A percentile compares a stretch with the other conserved stretches of the same genome.
phyloP scores from a whole-genome alignment of 2,797 vertebrate species.

The Microctenopoma lineatum region DNA sequence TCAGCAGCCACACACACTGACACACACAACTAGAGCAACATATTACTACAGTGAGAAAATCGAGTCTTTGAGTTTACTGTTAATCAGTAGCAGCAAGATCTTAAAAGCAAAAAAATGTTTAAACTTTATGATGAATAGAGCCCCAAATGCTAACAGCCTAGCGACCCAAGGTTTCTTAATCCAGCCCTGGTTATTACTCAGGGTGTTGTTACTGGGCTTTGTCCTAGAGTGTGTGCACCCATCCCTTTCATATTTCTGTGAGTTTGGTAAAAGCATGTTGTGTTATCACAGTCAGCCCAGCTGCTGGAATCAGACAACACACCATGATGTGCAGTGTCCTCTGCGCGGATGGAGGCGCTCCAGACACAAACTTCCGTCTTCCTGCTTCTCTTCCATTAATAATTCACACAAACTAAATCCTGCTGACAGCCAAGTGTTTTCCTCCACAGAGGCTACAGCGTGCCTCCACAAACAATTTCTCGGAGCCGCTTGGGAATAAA shows the following conservation, averaged over 20 bases:
- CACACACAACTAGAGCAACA: too few species aligned
- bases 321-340: slow-evolving; percentile 17
- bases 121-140: too few species aligned
- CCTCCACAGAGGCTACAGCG: slow-evolving; percentile 12
- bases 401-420: slow-evolving; percentile 53
- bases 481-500: neutral
- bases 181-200: neutral
- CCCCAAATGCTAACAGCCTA: too few species aligned
- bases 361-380: slow-evolving; percentile 32
- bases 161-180: too few species aligned
- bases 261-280: neutral
- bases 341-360: slow-evolving; percentile 13
- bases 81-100: too few species aligned
- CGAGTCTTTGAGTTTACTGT: too few species aligned
- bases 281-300: neutral
- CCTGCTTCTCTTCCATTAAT: slow-evolving; percentile 36
- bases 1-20: too few species aligned
- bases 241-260: neutral
- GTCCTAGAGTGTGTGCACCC: neutral
- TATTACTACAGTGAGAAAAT: too few species aligned
- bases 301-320: neutral
- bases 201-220: neutral
- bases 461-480: slow-evolving; percentile 2
- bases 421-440: slow-evolving; percentile 28
- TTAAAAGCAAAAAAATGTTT: too few species aligned